Evolutionary conservation across 1,140 invertebrate genomes (phyloP), one percentile per base, ranked within the genome.

Genomic region (Maniola jurtina): DNA sequence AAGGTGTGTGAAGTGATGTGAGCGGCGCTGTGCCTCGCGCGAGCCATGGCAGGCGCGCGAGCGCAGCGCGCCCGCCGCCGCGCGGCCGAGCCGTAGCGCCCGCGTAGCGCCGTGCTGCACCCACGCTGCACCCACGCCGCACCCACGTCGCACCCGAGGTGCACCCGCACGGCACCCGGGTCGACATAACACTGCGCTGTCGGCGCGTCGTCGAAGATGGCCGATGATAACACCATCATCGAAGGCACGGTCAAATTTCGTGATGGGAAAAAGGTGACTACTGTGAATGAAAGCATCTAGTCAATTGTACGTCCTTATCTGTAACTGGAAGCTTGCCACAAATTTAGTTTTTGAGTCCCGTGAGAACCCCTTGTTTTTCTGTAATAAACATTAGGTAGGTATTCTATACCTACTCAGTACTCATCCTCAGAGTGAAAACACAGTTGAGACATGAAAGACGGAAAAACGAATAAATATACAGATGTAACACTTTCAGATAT

Each of bases 161-260:
- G 5, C 42, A 11, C 5, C 10, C 42, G 11, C 42, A 9, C 10
- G 10, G 10, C 42, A 5, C 42, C 9, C 25, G 25, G 1, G 25
- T 25, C 25, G 25, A 25, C 25, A 25, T n/a, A n/a, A n/a, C n/a
- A n/a, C n/a, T n/a, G 6, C 40, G 40, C 40, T 3, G 36, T 11
- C 40, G 40, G 10, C 42, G 42, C 10, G 5, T 0, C 42, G 42
- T n/a, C 10, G 52, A 56, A 5, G 38, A 90, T 90, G 88, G 85
- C 88, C 54, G 88, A 90, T 78, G 83, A 85, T 64, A 90, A 79
- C 74, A 86, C 94, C 69, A 86, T 97, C 88, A 96, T 97, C 79
- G 96, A 97, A 91, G 96, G 96, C 73, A 95, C 94, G 74, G 95
- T 97, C 73, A 97, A 97, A 91, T 97, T 96, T 92, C 93, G 96